phyloP scores from a whole-genome alignment of 1,140 invertebrate species.

The Oedothorax gibbosus region DNA sequence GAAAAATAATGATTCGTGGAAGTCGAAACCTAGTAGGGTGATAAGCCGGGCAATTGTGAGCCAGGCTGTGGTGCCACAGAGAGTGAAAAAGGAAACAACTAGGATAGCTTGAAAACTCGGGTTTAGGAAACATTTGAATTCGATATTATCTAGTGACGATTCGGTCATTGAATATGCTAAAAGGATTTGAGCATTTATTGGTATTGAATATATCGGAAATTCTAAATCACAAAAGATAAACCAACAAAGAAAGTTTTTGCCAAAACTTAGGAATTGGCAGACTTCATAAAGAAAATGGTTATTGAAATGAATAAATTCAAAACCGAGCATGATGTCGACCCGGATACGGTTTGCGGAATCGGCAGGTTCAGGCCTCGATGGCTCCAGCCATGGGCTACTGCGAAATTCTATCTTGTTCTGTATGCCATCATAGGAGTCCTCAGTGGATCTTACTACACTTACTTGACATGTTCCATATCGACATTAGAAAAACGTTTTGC shows the following conservation, averaged over 20 bases:
- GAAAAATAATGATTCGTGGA: too few relatives aligned
- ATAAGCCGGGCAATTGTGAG: too few relatives aligned
- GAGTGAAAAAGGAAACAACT: too few relatives aligned
- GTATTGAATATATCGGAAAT: too few relatives aligned
- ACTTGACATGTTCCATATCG: constrained; percentile 82
- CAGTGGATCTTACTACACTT: constrained; percentile 79
- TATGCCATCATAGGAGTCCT: constrained; percentile 80
- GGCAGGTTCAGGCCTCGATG: constrained; percentile 74
- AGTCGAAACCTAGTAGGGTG: too few relatives aligned
- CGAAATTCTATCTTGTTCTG: constrained; percentile 78
- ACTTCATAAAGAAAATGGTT: constrained; percentile 10
- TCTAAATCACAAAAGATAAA: not conserved
- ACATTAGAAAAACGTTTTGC: constrained; percentile 85
- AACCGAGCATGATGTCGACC: constrained; percentile 2
- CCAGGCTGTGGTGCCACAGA: too few relatives aligned
- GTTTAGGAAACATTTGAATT: too few relatives aligned
- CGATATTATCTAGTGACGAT: too few relatives aligned
- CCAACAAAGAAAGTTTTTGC: not conserved
- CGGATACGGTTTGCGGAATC: constrained; percentile 71
- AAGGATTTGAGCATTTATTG: too few relatives aligned
- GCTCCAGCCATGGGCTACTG: constrained; percentile 78
- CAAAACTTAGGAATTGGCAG: not conserved
- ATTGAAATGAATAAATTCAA: constrained; percentile 8
- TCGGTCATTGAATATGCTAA: too few relatives aligned
- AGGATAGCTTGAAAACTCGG: too few relatives aligned